Conservation (phyloP, 2,113 vertebrate species). For the Forbesichthys agassizii region DNA sequence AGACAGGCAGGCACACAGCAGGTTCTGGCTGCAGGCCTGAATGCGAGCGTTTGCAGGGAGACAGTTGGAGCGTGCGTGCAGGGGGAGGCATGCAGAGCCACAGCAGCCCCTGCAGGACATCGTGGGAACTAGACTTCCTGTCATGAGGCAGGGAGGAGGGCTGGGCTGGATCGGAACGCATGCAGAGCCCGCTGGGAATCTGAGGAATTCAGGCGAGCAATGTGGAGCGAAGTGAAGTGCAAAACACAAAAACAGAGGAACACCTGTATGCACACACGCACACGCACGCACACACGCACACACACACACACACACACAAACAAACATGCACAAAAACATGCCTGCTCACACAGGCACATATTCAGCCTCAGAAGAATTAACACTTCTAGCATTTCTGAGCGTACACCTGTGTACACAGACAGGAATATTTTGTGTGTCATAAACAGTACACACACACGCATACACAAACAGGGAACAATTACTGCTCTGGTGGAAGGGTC, state of each 20-base stretch:
- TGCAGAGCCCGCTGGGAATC: background rate
- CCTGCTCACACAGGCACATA: background rate
- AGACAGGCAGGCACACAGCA: background rate
- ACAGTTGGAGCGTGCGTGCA: background rate
- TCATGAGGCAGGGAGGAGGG: constrained; percentile 9
- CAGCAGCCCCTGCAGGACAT: constrained; percentile 80
- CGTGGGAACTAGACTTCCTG: constrained; percentile 28
- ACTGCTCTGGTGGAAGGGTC: constrained; percentile 11
- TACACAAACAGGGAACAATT: background rate
- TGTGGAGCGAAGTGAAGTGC: too few relatives aligned
- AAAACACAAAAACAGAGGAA: background rate
- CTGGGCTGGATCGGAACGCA: background rate
- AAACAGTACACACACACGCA: background rate
- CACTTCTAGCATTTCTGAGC: background rate
- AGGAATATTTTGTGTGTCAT: background rate
- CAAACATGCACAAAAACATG: background rate
- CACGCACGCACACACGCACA: constrained; percentile 6
- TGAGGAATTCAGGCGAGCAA: too few relatives aligned
- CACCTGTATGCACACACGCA: background rate
- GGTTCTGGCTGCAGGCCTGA: constrained; percentile 4
- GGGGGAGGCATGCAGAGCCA: constrained; percentile 62
- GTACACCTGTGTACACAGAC: background rate
- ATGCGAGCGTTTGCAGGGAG: constrained; percentile 4
- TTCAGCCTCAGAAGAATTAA: background rate
- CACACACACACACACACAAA: background rate